Conservation (phyloP, 2,797 vertebrate genomes). For the Pteronotus mesoamericanus region DNA sequence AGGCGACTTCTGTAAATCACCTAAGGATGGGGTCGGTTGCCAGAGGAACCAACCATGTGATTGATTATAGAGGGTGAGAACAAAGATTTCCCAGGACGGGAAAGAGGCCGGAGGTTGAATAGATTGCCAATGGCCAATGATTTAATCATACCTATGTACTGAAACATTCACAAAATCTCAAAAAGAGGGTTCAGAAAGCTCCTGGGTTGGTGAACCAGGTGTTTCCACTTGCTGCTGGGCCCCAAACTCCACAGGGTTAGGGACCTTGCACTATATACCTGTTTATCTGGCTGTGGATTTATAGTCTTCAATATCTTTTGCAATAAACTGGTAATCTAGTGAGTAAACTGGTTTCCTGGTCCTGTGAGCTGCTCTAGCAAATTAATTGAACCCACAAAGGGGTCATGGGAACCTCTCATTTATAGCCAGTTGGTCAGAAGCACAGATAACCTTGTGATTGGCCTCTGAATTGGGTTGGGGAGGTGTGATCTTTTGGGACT, state of each 20-base stretch:
- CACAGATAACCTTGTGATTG: background rate
- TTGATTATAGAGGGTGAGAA: background rate
- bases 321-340: background rate
- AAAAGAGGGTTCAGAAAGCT: background rate
- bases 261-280: background rate
- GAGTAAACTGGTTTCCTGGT: no score
- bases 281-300: background rate
- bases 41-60: background rate
- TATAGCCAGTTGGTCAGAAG: background rate
- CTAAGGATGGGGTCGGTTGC: background rate
- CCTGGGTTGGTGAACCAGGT: background rate
- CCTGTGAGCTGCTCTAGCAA: no score
- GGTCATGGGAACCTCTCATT: background rate
- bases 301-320: background rate
- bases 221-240: background rate
- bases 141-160: background rate
- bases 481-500: background rate
- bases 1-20: background rate
- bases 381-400: background rate
- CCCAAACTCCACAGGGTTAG: background rate
- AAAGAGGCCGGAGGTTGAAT: background rate
- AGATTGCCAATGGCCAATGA: background rate
- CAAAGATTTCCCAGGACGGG: background rate
- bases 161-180: background rate
- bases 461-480: background rate